These are phyloP conservation scores for Amblyraja radiata DNA, from an alignment of 2,797 vertebrate species.

Conservation along the genomic window DNA sequence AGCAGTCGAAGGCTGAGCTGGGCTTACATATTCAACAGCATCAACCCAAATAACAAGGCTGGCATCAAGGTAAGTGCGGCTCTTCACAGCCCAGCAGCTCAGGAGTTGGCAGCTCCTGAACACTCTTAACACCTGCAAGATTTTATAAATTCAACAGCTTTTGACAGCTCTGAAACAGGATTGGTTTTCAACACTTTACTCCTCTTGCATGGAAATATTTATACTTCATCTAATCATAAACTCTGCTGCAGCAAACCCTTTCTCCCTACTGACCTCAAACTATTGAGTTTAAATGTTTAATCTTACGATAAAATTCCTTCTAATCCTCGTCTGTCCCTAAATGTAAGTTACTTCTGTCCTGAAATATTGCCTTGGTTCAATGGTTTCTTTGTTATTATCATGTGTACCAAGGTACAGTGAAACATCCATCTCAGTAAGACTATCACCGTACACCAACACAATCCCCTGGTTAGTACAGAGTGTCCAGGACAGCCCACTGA, in stretches of 20 bases:
- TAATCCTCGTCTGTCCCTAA: background rate
- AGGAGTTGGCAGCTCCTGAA: background rate
- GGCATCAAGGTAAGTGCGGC: background rate
- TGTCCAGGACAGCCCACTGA: too few relatives aligned
- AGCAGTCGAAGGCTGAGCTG: background rate
- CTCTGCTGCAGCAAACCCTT: background rate
- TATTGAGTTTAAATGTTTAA: background rate
- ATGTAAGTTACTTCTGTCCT: background rate
- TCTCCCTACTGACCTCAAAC: background rate
- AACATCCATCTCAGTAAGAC: too few relatives aligned
- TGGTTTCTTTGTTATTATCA: too few relatives aligned
- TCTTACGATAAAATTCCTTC: background rate
- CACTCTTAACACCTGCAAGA: too few relatives aligned
- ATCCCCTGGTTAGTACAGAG: too few relatives aligned
- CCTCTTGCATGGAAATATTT: background rate
- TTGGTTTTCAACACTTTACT: background rate
- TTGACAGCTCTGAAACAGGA: background rate
- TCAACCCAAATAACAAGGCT: background rate
- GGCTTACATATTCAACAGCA: slow-evolving; percentile 11
- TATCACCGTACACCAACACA: too few relatives aligned
- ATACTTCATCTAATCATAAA: background rate
- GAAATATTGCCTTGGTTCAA: background rate
- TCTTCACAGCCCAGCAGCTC: background rate
- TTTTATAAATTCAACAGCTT: background rate
- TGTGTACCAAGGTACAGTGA: too few relatives aligned